Evolutionary conservation across 2,888 invertebrate species (phyloP), one percentile per base, ranked within the genome.

Genomic region (Athalia cordata): DNA sequence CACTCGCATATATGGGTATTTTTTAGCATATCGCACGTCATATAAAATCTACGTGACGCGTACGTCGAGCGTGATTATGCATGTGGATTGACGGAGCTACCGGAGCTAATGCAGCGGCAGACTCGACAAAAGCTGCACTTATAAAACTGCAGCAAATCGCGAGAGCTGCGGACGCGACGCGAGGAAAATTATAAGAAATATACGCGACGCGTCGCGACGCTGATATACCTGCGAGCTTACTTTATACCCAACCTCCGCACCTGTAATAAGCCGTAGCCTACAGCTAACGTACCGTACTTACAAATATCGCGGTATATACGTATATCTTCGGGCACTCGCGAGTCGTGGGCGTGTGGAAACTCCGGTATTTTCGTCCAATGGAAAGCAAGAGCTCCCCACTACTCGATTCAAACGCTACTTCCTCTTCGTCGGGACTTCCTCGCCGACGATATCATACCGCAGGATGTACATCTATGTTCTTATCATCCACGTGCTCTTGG

Each of bases 331-430:
- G 59, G 64, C 75, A 75, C 62, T 75, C 62, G 62, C 62, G 29
- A 29, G 62, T 62, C 75, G 75, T 75, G 75, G 75, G 75, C 75
- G 75, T 62, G 75, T 50, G 8, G 72, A 64, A 62, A 61, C 62
- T 49, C 75, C n/a, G 64, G 50, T 4, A 0, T 62, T 64, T 75
- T 75, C 49, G 50, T 52, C 75, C 75, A 75, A 75, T 75, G n/a
- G 62, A 50, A 75, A 13, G 6, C 11, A 0, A 3, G 11, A 8
- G 11, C 4, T 29, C 64, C 75, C 75, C 64, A 75, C 75, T 59
- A 75, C 75, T 59, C 47, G 5, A 49, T 15, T 59, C 47, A 47
- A 43, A 9, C 68, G 9, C 47, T 5, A 59, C 72, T 72, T 75
- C 75, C 75, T 75, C 50, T 52, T 13, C 75, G 75, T 29, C 29